phyloP scores from a whole-genome alignment of 2,113 vertebrate genomes.

The Sinosuthora webbiana region DNA sequence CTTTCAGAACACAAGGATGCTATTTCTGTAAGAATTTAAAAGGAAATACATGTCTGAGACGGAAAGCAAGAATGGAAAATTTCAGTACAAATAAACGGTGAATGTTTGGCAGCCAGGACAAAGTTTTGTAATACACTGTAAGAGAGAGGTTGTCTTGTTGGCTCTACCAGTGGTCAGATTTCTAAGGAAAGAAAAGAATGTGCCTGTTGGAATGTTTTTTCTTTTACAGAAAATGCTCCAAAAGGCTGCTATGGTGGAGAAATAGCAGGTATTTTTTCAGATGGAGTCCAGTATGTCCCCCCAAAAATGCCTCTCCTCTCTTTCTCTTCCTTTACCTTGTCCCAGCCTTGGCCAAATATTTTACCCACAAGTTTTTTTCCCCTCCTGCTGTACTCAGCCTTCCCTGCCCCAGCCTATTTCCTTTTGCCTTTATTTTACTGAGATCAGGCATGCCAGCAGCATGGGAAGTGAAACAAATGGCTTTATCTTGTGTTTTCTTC shows the following conservation, averaged over 20 bases:
- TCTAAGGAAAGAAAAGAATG: background rate
- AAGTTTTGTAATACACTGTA: conserved; percentile 11
- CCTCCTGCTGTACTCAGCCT: background rate
- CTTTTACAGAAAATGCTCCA: background rate
- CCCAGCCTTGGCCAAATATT: background rate
- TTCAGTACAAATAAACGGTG: conserved; percentile 46
- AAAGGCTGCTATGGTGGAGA: background rate
- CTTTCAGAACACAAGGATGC: conserved; percentile 30
- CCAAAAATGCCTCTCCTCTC: background rate
- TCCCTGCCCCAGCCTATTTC: background rate
- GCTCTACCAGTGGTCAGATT: background rate
- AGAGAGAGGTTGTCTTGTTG: conserved; percentile 24
- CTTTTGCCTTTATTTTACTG: background rate
- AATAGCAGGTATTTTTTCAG: background rate
- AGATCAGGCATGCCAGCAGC: background rate
- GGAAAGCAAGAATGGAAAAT: conserved; percentile 29
- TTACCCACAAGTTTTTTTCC: background rate
- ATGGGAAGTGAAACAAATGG: background rate
- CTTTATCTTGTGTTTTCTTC: background rate
- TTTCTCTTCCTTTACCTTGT: background rate
- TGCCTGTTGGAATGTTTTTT: background rate
- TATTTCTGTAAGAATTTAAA: conserved; percentile 53
- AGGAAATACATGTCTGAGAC: conserved; percentile 58
- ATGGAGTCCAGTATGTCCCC: background rate
- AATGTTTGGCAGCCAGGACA: conserved; percentile 32